Evolutionary conservation across 2,113 vertebrate species (phyloP), one percentile per base, ranked within the genome.

Genomic region (Pedionomus torquatus): DNA sequence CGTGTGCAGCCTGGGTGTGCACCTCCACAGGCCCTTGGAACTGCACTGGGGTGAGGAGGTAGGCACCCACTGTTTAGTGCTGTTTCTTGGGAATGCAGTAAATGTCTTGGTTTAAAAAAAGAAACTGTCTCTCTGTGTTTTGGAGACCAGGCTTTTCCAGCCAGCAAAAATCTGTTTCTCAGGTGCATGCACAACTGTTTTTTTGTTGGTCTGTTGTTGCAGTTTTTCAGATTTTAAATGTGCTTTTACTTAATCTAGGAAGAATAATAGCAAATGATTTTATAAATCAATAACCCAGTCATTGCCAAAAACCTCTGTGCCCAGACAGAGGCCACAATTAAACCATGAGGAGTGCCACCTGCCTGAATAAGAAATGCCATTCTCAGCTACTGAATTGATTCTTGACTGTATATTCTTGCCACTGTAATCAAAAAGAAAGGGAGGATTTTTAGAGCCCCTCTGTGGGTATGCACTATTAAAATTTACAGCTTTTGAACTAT

Each of bases 241-340:
- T 39, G 16, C 30, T 75, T 95, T 95, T 86, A 55, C 66, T 87
- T 90, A 74, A 88, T 68, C 77, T 72, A 70, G 52, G 86, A 96
- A 88, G 31, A 14, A 61, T 76, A 28, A n/a, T 30, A 75, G 13
- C 35, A 83, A 39, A 89, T 75, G 5, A 87, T 86, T 79, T 91
- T 72, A 81, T 70, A 92, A 81, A 87, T 28, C 13, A 31, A 7
- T 66, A 83, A 82, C 15, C 78, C 13, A 61, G 51, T 89, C 63
- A 85, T 8, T 65, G 11, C 31, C 39, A 83, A 66, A 89, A 96
- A 90, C 19, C 72, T 92, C 72, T 86, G 8, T 83, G 81, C 28
- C 55, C 39, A 83, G 44, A 74, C 9, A 97, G 64, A 93, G 54
- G 51, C 30, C 74, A 57, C 63, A 41, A 43, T 70, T 54, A 71